Evolutionary conservation across 2,797 vertebrate genomes (phyloP), one percentile per base, ranked within the genome.

Genomic region (Adelosebastes latens): DNA sequence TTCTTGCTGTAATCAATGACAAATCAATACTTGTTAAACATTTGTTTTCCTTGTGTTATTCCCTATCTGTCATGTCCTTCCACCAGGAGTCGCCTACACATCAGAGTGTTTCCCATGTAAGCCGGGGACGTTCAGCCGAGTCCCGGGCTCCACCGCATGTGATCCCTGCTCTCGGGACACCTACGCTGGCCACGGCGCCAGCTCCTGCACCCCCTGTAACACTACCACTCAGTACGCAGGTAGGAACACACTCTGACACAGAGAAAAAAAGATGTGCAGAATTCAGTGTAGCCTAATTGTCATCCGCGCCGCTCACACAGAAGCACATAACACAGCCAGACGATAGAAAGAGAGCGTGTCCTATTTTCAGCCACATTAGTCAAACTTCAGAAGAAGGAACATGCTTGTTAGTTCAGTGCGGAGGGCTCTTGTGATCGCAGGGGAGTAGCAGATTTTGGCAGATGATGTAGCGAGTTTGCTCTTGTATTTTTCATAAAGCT

Each of bases 71-170:
- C 2, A 13, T 72, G 53, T 9, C 24, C 27, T 42, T 72, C n/a
- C 80, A 77, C 12, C 90, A 99, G 99, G 99, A 42, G 99, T 99
- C 75, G 98, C 98, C 0, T 99, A 99, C 81, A 98, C 98, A 0
- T 99, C 99, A 0, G 97, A 98, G 91, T 99, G 99, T 89, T 99
- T 99, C 4, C 97, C 96, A 0, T 99, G 99, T 91, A 98, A 98
- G 67, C 96, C 97, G 0, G 98, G 99, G n/a, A 98, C 96, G 0
- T 99, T 97, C 91, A 99, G 97, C 80, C 94, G 92, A 27, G 89
- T 85, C 29, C 96, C 97, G 0, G 97, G 99, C 14, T 97, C 97
- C 0, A 97, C 97, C 60, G 89, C 88, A 0, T 99, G 98, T 86
- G 94, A 96, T 5, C 49, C 94, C 79, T 99, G 99, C 73, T 97